Conservation (phyloP, 2,888 invertebrate species). For the Anticlea derivata region DNA sequence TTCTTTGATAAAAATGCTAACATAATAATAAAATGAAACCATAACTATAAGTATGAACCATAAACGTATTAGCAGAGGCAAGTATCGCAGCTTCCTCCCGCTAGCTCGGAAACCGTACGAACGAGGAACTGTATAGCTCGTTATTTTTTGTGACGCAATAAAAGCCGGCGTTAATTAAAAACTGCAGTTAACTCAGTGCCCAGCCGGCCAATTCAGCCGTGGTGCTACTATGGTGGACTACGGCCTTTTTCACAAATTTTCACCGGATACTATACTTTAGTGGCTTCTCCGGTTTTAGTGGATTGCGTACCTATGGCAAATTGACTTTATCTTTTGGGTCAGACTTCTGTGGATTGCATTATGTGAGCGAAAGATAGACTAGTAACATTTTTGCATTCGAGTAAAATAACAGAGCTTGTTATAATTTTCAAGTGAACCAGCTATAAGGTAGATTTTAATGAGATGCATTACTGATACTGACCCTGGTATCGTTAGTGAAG, state of each 20-base stretch:
- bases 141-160: conserved; percentile 58
- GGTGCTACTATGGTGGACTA: conserved; percentile 26
- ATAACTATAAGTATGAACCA: conserved; percentile 15
- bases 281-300: conserved; percentile 26
- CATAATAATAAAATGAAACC: conserved; percentile 24
- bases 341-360: too few relatives aligned
- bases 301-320: conserved; percentile 12
- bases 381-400: too few relatives aligned
- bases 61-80: conserved; percentile 33
- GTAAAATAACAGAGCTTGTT: too few relatives aligned
- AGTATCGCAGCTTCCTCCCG: conserved; percentile 32
- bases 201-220: conserved; percentile 22
- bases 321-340: conserved; percentile 1
- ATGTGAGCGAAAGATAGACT: too few relatives aligned
- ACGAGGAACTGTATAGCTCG: conserved; percentile 51
- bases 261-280: conserved; percentile 28
- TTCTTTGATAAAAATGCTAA: conserved; percentile 6
- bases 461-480: too few relatives aligned
- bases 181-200: conserved; percentile 58
- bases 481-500: too few relatives aligned
- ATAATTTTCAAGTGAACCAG: too few relatives aligned
- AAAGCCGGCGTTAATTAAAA: conserved; percentile 70
- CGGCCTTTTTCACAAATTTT: conserved; percentile 27
- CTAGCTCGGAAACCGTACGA: conserved; percentile 52
- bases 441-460: too few relatives aligned